A percentile compares a stretch with the other conserved stretches of the same genome.
Conservation (phyloP, 2,113 vertebrate genomes). For the Rhinoderma darwinii region DNA sequence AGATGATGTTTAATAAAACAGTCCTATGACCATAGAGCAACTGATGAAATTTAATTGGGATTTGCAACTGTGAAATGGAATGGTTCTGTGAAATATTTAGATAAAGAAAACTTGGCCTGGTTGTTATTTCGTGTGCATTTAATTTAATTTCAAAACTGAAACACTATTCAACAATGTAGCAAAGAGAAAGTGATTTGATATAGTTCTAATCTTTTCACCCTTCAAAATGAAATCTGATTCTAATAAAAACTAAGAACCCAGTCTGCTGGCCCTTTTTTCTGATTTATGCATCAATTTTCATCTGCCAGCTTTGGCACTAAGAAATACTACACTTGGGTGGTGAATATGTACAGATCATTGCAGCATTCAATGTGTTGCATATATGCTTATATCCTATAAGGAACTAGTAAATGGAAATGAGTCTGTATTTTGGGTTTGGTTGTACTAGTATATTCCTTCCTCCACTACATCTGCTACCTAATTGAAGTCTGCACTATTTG, state of each 20-base stretch:
- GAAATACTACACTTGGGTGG: neutral
- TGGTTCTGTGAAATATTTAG: slow-evolving; percentile 58
- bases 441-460: too few species aligned
- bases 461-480: too few species aligned
- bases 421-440: too few species aligned
- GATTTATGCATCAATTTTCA: neutral
- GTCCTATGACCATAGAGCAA: slow-evolving; percentile 61
- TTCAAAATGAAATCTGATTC: slow-evolving; percentile 59
- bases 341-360: neutral
- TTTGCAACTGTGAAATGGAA: slow-evolving; percentile 60
- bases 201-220: slow-evolving; percentile 64
- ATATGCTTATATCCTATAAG: too few species aligned
- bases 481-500: too few species aligned
- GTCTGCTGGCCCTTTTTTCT: neutral
- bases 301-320: neutral
- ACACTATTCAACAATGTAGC: slow-evolving; percentile 63
- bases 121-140: slow-evolving; percentile 66
- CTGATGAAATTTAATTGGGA: slow-evolving; percentile 56
- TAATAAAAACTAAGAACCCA: slow-evolving; percentile 1
- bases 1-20: slow-evolving; percentile 68
- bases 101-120: slow-evolving; percentile 60
- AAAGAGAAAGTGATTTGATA: slow-evolving; percentile 65
- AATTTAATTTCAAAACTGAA: slow-evolving; percentile 68
- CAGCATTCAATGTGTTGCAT: neutral
- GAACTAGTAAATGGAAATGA: too few species aligned